Base-by-base conservation (phyloP, 1,140 invertebrate genomes). In the Campoletis sonorensis region DNA sequence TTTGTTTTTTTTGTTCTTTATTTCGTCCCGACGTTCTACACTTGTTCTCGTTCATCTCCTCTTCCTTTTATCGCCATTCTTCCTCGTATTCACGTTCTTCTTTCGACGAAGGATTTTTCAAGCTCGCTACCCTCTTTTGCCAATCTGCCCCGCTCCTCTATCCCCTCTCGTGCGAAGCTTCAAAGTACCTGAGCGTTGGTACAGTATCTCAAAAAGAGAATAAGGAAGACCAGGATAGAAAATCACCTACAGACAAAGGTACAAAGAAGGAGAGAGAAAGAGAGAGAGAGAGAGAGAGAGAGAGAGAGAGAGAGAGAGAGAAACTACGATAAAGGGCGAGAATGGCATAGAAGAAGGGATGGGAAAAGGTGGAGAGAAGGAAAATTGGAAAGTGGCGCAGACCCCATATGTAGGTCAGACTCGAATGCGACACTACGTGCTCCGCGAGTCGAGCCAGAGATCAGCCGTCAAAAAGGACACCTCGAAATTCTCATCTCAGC, bases 381-480 rank as follows among this genome's bases (percentile, higher is more conserved):
- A 67, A 58, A 73, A 87, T 86, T 84, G 82, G 86, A 84, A 81
- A 84, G 87, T 86, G 83, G 86, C 85, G 84, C 85, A 84, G 79
- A 82, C 82, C 40, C 40, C 79, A 86, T 84, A 90, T 90, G 82
- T 90, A 89, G 89, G 88, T 88, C 88, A 89, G 82, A 81, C 87
- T 82, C 76, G 86, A 88, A 86, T 89, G 88, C 89, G 88, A 89
- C 87, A 89, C 79, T 88, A 90, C 88, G 88, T 90, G 88, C 86
- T 84, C 79, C 77, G 85, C 81, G 84, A 86, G 78, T 68, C 58
- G 84, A 85, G 85, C 81, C 86, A 82, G 81, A 80, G 79, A 76
- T 81, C 68, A 79, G 61, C 71, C 75, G 45, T 71, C 72, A 51
- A 30, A 58, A 45, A 33, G 23, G 54, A 61, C 30, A 21, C 15